These are phyloP conservation scores for Phthorimaea operculella DNA, from an alignment of 1,140 invertebrate species.

Conservation along the genomic window DNA sequence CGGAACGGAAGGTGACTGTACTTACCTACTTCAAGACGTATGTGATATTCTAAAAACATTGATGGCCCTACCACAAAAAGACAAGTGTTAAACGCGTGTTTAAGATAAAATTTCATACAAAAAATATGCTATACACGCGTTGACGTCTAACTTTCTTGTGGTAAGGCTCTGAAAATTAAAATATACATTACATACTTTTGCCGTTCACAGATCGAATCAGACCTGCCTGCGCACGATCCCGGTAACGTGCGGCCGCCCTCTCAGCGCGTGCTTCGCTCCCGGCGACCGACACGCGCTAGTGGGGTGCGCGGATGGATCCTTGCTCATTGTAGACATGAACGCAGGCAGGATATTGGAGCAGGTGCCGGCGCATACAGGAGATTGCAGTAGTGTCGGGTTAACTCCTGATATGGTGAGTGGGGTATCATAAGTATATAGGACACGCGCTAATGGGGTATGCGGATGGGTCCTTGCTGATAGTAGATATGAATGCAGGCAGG, in stretches of 20 bases:
- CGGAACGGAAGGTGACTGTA: no score
- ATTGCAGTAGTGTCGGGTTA: conserved; percentile 83
- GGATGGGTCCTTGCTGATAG: conserved; percentile 85
- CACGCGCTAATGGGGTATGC: conserved; percentile 91
- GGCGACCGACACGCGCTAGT: conserved; percentile 92
- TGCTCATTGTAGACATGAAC: conserved; percentile 90
- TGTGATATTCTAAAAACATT: no score
- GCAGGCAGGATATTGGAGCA: conserved; percentile 82
- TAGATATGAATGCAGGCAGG: conserved; percentile 85
- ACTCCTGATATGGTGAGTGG: conserved; percentile 79
- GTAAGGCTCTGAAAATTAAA: no score
- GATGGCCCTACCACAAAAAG: no score
- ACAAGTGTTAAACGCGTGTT: no score
- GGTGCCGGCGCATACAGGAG: conserved; percentile 81
- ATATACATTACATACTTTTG: no score
- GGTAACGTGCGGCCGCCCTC: conserved; percentile 76
- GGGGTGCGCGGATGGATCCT: conserved; percentile 86
- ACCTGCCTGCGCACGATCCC: conserved; percentile 85
- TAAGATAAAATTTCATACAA: no score
- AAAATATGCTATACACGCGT: no score
- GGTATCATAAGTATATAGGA: no score
- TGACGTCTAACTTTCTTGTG: no score
- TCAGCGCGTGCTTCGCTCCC: conserved; percentile 85
- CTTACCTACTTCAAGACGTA: no score
- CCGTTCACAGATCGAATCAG: conserved; percentile 72